Conservation (phyloP, 2,888 invertebrate genomes). For the Pogonocherus hispidulus region DNA sequence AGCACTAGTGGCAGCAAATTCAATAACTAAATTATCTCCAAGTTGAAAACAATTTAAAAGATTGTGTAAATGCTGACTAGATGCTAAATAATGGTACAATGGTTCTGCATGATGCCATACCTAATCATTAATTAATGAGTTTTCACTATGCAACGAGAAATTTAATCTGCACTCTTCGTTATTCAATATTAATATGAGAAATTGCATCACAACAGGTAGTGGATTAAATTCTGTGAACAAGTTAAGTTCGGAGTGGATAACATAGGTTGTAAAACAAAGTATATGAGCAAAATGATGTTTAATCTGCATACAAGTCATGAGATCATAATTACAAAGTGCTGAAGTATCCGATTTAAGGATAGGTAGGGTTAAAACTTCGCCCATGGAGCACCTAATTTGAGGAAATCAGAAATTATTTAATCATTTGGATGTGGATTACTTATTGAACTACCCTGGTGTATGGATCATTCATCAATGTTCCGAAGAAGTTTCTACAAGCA, state of each 20-base stretch:
- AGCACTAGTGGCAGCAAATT: not conserved
- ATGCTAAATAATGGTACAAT: not conserved
- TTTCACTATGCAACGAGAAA: not conserved
- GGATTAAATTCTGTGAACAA: not conserved
- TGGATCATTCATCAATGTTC: too few relatives aligned
- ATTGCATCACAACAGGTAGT: not conserved
- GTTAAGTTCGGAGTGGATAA: not conserved
- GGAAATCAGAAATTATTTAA: too few relatives aligned
- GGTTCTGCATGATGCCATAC: not conserved
- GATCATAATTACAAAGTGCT: too few relatives aligned
- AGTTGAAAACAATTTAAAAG: not conserved
- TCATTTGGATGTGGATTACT: too few relatives aligned
- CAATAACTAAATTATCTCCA: not conserved
- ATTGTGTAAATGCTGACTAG: not conserved
- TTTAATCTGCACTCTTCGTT: not conserved
- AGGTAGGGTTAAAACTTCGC: too few relatives aligned
- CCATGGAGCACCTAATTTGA: too few relatives aligned
- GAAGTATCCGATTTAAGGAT: too few relatives aligned
- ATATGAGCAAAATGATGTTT: too few relatives aligned
- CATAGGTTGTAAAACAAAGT: not conserved
- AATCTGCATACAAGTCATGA: too few relatives aligned
- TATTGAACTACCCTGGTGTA: too few relatives aligned
- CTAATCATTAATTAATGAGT: not conserved
- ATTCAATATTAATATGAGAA: not conserved
- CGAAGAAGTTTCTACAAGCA: too few relatives aligned